Base-by-base conservation (phyloP, 2,888 invertebrate species). In the Metellina segmentata region DNA sequence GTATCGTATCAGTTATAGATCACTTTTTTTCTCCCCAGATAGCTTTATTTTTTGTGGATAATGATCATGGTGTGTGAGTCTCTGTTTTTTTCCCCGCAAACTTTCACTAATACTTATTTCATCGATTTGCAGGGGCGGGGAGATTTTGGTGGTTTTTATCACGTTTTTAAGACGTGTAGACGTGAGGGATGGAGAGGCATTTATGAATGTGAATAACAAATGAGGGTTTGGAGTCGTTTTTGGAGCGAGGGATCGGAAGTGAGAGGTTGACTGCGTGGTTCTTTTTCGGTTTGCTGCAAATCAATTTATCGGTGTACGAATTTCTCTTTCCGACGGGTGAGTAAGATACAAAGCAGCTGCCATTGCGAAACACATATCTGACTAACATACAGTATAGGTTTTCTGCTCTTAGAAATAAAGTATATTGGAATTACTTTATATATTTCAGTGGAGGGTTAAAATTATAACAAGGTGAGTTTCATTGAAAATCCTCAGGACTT, bases 1-100 rank as follows among this genome's bases (percentile, higher is more conserved):
- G 86, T 86, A 86, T 86, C 69, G 70, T 70, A 86, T 77, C 86
- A 86, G 86, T 86, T 86, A 86, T 86, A 69, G 86, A 86, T 86
- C 85, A 70, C 78, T 86, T 85, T 85, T 74, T 83, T 85, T 11
- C 48, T 61, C 9, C 52, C 11, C 53, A 34, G 75, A 85, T 61
- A 53, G 82, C 51, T 70, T 82, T 83, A 85, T 85, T 85, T 74
- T 53, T 53, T n/a, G 19, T 74, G 20, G 53, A 72, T 85, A 85
- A 85, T 85, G 85, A 85, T 75, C 85, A 52, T 20, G 74, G 48
- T 34, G 53, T 75, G 20, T 20, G 61, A 11, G 19, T 1, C 34
- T n/a, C 51, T 53, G 19, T 34, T 34, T 72, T 75, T 34, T n/a
- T 81, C 34, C 1, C 49, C 61, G 16, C 16, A 11, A 5, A 20